Evolutionary conservation across 2,797 vertebrate genomes (phyloP), one percentile per base, ranked within the genome.

Genomic region (Halcyon leucocephala): DNA sequence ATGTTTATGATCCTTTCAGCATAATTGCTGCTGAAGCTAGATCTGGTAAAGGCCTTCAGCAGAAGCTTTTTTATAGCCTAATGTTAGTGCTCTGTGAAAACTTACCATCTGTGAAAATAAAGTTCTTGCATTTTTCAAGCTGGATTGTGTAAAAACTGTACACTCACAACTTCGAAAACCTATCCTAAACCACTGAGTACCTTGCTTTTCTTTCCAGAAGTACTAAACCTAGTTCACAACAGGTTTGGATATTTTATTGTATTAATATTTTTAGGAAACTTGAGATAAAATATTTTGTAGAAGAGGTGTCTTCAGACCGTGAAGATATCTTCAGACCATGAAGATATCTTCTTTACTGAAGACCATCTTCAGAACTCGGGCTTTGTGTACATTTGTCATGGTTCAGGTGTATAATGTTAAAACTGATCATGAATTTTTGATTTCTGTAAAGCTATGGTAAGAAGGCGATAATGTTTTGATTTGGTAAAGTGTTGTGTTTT

Each of bases 1-100:
- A 98, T 12, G 77, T 91, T 86, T 93, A 20, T 51, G 29, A 60
- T 37, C n/a, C 10, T 87, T 92, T 31, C 44, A 72, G 25, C 18
- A n/a, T 60, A 73, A 66, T 61, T 74, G 52, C 37, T 3, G 7
- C 6, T 14, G 9, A 31, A 14, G 31, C 17, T 76, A 61, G 28
- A 77, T 61, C 26, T 86, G 21, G 18, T 42, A 76, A 54, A 82
- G 35, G 5, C 16, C 61, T 93, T 85, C 70, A 66, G 35, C 35
- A 49, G 60, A 83, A 5, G 7, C 7, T 78, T 14, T 73, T 71
- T 61, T 29, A 8, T 35, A 52, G n/a, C 2, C 0, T 41, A 42
- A 33, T 35, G 28, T 52, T 51, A 66, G 71, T 58, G 8, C 12
- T 65, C n/a, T 58, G 26, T 87, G 60, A 49, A 61, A 82, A 77